phyloP scores from a whole-genome alignment of 1,140 invertebrate genomes.

The Physella acuta region DNA sequence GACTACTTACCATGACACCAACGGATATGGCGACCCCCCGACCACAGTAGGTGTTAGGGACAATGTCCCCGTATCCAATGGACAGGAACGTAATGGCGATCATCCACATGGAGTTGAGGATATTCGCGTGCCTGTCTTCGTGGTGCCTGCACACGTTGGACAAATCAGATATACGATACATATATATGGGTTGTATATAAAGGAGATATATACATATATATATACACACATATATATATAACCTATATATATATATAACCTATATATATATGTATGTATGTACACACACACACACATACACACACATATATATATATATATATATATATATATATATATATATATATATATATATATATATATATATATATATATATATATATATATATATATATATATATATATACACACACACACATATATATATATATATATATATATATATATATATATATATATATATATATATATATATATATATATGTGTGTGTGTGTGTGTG shows the following conservation, averaged over 20 bases:
- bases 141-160: slow-evolving; percentile 49
- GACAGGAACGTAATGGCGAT: slow-evolving; percentile 95
- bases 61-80: slow-evolving; percentile 99
- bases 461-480: too few species aligned
- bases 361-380: too few species aligned
- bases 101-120: slow-evolving; percentile 98
- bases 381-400: too few species aligned
- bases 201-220: background rate
- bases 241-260: background rate
- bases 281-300: background rate
- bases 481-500: too few species aligned
- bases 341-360: background rate
- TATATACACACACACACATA: too few species aligned
- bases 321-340: background rate
- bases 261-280: background rate
- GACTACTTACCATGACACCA: slow-evolving; percentile 98
- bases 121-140: slow-evolving; percentile 78
- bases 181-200: too few species aligned
- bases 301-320: slow-evolving; percentile 5
- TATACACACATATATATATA: background rate
- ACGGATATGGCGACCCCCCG: slow-evolving; percentile 96
- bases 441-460: too few species aligned
- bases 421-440: too few species aligned
- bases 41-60: slow-evolving; percentile 99
- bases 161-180: slow-evolving; percentile 2